Evolutionary conservation across 2,797 vertebrate species (phyloP), one percentile per base, ranked within the genome.

Genomic region (Semotilus atromaculatus): DNA sequence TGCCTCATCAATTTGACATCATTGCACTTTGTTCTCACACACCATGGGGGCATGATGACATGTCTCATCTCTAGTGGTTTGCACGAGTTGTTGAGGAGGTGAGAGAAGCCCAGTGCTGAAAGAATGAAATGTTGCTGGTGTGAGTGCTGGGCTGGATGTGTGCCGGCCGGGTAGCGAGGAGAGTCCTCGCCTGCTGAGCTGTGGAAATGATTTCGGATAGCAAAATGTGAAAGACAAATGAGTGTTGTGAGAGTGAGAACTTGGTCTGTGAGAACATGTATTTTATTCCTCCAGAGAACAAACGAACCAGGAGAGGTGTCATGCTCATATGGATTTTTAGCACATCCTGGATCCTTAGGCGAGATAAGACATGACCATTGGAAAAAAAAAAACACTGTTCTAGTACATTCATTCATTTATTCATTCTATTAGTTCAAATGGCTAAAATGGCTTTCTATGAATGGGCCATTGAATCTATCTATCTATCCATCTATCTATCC

Each of bases 1-100:
- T 29, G 26, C 34, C 48, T 58, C 4, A 14, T 48, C 64, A 45
- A 43, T 80, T 31, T 76, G 85, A 67, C 45, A 76, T 86, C 79
- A 80, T 71, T 73, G 36, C 60, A 75, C 78, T 80, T 80, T 19
- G 31, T 86, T 62, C 73, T 80, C 82, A 62, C 68, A 70, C 84
- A 18, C 71, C 21, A 34, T 60, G 34, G 78, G 67, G 74, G 31
- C 64, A 66, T 7, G 43, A 64, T 82, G 66, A 71, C 75, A 86
- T 73, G 38, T 43, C 53, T 74, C 29, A 36, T 80, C 70, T 73
- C 78, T 87, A 51, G 75, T 45, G 64, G 74, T 19, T 73, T 76
- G 26, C n/a, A 36, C n/a, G 53, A 66, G 82, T 40, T 84, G 77
- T 84, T 43, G 45, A 82, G 53, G 53, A 53, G 48, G 67, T 67